phyloP scores from a whole-genome alignment of 2,888 invertebrate species.

The Euclidia mi region DNA sequence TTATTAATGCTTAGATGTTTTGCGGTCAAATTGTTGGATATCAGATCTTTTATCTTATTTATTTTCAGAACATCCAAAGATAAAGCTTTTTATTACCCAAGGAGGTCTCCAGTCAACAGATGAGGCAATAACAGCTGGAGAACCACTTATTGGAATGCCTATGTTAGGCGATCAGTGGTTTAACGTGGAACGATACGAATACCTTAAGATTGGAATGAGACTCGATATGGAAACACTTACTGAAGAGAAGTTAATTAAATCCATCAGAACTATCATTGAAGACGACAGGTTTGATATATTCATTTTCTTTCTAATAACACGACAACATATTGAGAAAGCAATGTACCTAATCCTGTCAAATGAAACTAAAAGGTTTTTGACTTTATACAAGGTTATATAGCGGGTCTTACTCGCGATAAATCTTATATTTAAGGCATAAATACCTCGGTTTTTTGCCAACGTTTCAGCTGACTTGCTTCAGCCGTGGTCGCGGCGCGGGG shows the following conservation, averaged over 20 bases:
- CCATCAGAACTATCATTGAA: conserved; percentile 14
- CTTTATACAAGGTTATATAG: too few relatives aligned
- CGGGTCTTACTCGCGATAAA: too few relatives aligned
- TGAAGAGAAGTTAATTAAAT: conserved; percentile 7
- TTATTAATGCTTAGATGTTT: neutral
- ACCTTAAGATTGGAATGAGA: conserved; percentile 28
- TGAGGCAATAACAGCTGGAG: conserved; percentile 73
- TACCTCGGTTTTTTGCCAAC: too few relatives aligned
- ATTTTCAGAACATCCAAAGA: conserved; percentile 73
- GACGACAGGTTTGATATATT: conserved; percentile 19
- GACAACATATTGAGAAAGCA: too few relatives aligned
- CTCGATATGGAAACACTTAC: conserved; percentile 19
- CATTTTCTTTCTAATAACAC: too few relatives aligned
- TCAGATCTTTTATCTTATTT: neutral
- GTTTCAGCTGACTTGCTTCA: too few relatives aligned
- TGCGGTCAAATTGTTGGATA: too few relatives aligned
- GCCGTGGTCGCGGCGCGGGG: too few relatives aligned
- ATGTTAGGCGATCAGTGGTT: conserved; percentile 75
- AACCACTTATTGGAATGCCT: conserved; percentile 75
- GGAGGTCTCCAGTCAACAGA: conserved; percentile 79
- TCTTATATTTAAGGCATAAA: too few relatives aligned
- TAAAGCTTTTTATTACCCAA: conserved; percentile 82
- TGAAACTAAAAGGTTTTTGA: too few relatives aligned
- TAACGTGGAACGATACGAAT: conserved; percentile 63
- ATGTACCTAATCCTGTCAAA: too few relatives aligned